A percentile compares a stretch with the other conserved stretches of the same genome.
Conservation (phyloP, 2,888 invertebrate species). For the Vannuccia rotundouncinata region DNA sequence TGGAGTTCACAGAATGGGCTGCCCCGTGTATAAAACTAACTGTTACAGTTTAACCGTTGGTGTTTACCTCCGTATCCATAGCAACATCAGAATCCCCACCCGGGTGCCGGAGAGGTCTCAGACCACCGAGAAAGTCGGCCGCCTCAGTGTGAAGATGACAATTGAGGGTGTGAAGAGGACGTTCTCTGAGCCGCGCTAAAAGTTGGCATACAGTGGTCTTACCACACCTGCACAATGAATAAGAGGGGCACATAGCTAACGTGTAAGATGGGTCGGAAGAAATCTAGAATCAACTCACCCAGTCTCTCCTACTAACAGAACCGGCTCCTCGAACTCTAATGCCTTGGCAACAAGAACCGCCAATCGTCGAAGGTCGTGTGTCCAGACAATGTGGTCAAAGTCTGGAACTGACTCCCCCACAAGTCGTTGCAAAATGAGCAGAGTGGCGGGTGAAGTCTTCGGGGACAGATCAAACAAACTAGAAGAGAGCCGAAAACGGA, state of each 20-base stretch:
- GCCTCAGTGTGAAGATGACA: conserved; percentile 99
- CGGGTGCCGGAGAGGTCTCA: conserved; percentile 76
- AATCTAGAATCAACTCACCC: conserved; percentile 58
- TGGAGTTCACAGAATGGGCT: conserved; percentile 12
- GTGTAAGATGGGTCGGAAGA: background rate
- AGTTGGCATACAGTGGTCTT: conserved; percentile 92
- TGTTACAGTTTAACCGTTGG: too few species aligned
- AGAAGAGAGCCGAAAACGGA: too few species aligned
- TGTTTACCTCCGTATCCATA: too few species aligned
- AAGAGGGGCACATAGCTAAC: background rate
- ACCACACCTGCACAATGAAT: conserved; percentile 65
- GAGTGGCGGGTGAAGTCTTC: conserved; percentile 69
- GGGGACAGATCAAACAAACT: conserved; percentile 63
- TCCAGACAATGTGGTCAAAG: conserved; percentile 84
- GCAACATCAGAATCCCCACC: too few species aligned
- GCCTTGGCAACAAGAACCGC: conserved; percentile 67
- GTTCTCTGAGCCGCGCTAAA: conserved; percentile 63
- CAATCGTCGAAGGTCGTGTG: conserved; percentile 73
- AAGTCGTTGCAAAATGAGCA: conserved; percentile 33
- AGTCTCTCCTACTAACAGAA: conserved; percentile 89
- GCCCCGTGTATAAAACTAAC: too few species aligned
- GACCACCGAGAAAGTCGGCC: conserved; percentile 88
- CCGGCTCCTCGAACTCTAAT: conserved; percentile 81
- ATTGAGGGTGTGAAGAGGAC: conserved; percentile 73
- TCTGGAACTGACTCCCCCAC: conserved; percentile 40